Conservation (phyloP, 2,113 vertebrate genomes). For the Turnix velox region DNA sequence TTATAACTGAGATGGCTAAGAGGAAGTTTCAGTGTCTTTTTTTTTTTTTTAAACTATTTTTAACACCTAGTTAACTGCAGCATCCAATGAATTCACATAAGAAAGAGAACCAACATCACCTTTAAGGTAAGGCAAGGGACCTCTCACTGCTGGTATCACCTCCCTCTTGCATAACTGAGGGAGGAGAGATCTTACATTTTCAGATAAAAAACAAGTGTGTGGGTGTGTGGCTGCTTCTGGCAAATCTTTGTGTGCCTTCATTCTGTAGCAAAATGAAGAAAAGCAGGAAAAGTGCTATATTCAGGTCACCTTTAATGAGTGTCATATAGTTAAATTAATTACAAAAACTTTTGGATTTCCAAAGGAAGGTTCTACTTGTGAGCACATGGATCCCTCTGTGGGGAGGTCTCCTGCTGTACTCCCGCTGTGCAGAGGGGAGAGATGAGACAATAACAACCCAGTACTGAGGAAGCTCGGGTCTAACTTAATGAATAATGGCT, state of each 20-base stretch:
- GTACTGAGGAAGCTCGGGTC: neutral
- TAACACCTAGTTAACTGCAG: conserved; percentile 56
- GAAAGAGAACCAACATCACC: conserved; percentile 8
- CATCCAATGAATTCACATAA: conserved; percentile 42
- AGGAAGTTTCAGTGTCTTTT: conserved; percentile 9
- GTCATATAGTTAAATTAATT: neutral
- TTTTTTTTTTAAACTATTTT: neutral
- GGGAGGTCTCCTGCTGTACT: neutral
- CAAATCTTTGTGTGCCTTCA: neutral
- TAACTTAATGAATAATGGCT: neutral
- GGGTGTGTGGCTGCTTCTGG: neutral
- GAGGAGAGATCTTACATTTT: neutral
- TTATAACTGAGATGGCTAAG: neutral
- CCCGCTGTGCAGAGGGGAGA: neutral
- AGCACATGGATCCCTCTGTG: neutral
- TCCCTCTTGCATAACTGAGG: neutral
- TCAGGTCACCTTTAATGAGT: neutral
- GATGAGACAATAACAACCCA: neutral
- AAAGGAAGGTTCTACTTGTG: neutral
- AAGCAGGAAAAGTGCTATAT: neutral
- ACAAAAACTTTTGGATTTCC: neutral
- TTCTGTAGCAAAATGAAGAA: neutral
- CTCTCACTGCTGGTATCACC: neutral
- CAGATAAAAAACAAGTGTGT: neutral
- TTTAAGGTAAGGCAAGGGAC: conserved; percentile 50